These are phyloP conservation scores for Muricea muricata DNA, from an alignment of 92 coral and sea anemone genomes.

Conservation along the genomic window DNA sequence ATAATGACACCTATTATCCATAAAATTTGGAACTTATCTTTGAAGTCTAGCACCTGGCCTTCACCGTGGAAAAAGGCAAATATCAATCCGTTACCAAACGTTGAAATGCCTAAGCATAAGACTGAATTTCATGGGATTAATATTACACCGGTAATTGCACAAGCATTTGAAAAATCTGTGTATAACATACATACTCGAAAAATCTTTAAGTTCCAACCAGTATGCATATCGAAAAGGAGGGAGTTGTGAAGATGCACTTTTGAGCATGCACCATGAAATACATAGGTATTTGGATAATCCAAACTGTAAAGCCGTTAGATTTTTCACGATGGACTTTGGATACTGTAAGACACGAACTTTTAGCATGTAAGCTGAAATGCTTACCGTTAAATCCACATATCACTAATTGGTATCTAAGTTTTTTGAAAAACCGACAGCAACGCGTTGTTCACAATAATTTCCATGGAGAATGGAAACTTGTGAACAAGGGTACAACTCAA, in stretches of 20 bases:
- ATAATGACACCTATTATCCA: slow-evolving; percentile 45
- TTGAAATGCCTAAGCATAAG: slow-evolving; percentile 41
- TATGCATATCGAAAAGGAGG: slow-evolving; percentile 28
- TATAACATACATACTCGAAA: slow-evolving; percentile 27
- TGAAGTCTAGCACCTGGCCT: slow-evolving; percentile 39
- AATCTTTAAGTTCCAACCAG: slow-evolving; percentile 38
- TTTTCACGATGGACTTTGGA: slow-evolving; percentile 38
- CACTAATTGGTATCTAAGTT: neutral
- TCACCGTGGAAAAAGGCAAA: slow-evolving; percentile 48
- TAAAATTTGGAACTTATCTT: slow-evolving; percentile 56
- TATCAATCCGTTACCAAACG: slow-evolving; percentile 53
- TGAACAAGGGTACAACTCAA: slow-evolving; percentile 6
- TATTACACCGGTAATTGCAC: slow-evolving; percentile 50
- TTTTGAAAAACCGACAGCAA: neutral
- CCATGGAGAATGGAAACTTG: slow-evolving; percentile 23
- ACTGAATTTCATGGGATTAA: slow-evolving; percentile 45
- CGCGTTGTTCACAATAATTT: slow-evolving; percentile 20
- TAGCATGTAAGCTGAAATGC: slow-evolving; percentile 10
- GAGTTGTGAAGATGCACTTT: slow-evolving; percentile 34
- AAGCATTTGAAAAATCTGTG: slow-evolving; percentile 30
- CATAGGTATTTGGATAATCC: slow-evolving; percentile 26
- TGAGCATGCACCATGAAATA: slow-evolving; percentile 45
- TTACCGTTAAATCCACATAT: neutral
- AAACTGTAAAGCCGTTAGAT: slow-evolving; percentile 46
- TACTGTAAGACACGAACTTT: slow-evolving; percentile 21